A percentile compares a stretch with the other conserved stretches of the same genome.
phyloP scores from a whole-genome alignment of 92 coral and sea anemone species.

The Epizoanthus stellaris region DNA sequence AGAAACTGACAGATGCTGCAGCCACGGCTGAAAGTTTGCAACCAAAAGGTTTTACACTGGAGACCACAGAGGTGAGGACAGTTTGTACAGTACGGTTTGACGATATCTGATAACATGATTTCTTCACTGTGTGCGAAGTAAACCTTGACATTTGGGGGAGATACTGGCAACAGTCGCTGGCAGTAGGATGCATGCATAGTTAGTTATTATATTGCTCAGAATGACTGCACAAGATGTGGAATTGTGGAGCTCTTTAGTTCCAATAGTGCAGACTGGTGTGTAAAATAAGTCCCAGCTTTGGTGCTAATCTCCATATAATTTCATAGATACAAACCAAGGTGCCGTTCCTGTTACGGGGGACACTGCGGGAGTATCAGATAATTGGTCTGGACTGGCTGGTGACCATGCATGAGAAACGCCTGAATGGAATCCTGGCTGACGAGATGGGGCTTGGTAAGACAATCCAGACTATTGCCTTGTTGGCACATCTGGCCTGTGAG shows the following conservation, averaged over 20 bases:
- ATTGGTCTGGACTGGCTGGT: conserved; percentile 98
- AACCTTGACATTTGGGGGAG: too few species aligned
- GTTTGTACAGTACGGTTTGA: too few species aligned
- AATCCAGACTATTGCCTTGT: conserved; percentile 92
- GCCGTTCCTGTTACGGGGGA: conserved; percentile 90
- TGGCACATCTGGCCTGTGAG: conserved; percentile 97
- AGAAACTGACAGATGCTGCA: conserved; percentile 94
- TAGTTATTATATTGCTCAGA: too few species aligned
- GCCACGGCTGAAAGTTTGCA: conserved; percentile 99
- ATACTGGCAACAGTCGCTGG: too few species aligned
- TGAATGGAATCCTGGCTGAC: conserved; percentile 97
- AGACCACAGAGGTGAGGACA: conserved; percentile 88
- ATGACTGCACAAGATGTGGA: too few species aligned
- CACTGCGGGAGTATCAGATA: conserved; percentile 91
- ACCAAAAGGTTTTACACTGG: conserved; percentile 95
- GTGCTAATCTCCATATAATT: not conserved
- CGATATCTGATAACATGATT: not conserved
- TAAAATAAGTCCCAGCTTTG: not conserved
- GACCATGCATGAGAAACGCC: conserved; percentile 92
- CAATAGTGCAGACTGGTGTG: not conserved
- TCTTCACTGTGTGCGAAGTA: not conserved
- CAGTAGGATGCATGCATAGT: too few species aligned
- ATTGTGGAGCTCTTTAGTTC: too few species aligned
- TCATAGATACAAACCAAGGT: conserved; percentile 88
- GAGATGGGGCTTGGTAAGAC: conserved; percentile 99